Base-by-base conservation (phyloP, 2,888 invertebrate genomes). In the Sthenelais limicola region DNA sequence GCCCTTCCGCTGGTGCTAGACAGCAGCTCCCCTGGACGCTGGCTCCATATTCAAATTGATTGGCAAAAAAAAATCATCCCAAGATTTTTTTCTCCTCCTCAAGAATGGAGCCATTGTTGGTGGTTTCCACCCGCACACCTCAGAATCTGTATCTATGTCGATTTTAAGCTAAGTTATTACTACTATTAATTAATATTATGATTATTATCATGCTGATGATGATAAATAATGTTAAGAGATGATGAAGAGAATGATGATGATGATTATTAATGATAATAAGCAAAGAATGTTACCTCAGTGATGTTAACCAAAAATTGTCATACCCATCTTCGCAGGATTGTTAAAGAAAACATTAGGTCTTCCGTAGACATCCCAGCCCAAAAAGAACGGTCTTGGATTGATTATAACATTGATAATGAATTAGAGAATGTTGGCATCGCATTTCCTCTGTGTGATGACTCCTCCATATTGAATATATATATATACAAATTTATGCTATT, bases 1-100 rank as follows among this genome's bases (percentile, higher is more conserved):
- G 87, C 97, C 97, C 87, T 97, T 96, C 91, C 95, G 97, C 91
- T 97, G 96, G 96, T 96, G 79, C 68, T 80, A 74, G 71, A 69
- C 18, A 12, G 24, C 54, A 7, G 5, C 54, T 12, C 43, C 43
- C 43, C 43, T 43, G 43, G 43, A 43, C 43, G 12, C 18, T 43
- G 43, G 43, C 43, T 43, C 43, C 43, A 43, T 9, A 9, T 12
- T n/a, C n/a, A n/a, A n/a, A n/a, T n/a, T n/a, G n/a, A n/a, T n/a
- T n/a, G n/a, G n/a, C n/a, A n/a, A n/a, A n/a, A n/a, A n/a, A n/a
- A n/a, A n/a, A n/a, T n/a, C n/a, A n/a, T n/a, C n/a, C n/a, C n/a
- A n/a, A n/a, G n/a, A n/a, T n/a, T n/a, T n/a, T n/a, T 9, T 43
- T 43, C 43, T 18, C 18, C 43, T 43, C 12, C 43, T 18, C 12